These are phyloP conservation scores for Thaumatotibia leucotreta DNA, from an alignment of 1,140 invertebrate genomes.

Conservation along the genomic window DNA sequence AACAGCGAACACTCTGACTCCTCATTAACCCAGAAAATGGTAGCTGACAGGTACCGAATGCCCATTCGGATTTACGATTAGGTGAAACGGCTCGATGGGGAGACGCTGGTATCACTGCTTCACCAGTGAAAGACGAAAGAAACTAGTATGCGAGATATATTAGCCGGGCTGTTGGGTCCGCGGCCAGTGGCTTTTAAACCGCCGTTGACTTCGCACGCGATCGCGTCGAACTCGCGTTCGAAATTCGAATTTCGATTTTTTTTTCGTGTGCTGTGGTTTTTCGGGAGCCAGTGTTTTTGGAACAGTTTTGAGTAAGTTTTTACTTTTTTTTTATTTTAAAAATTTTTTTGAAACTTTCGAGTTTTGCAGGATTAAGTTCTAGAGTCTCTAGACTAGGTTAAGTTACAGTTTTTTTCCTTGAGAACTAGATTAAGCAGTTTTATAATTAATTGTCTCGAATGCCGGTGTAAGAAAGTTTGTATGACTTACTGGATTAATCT, in stretches of 20 bases:
- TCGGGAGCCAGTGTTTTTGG: constrained; percentile 23
- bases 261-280: constrained; percentile 28
- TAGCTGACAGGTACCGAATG: constrained; percentile 35
- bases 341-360: no score
- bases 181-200: constrained; percentile 47
- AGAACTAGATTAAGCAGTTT: not conserved
- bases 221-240: constrained; percentile 10
- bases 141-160: constrained; percentile 69
- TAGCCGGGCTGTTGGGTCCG: constrained; percentile 38
- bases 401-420: not conserved
- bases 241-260: constrained; percentile 30
- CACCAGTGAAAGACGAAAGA: constrained; percentile 68
- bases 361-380: no score
- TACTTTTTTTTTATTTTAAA: not conserved
- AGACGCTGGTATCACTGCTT: constrained; percentile 13
- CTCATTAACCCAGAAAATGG: constrained; percentile 71
- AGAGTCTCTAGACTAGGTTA: not conserved
- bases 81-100: not conserved
- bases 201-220: constrained; percentile 33
- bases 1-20: constrained; percentile 52
- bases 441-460: not conserved
- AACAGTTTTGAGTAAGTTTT: constrained; percentile 39
- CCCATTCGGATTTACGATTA: not conserved
- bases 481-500: not conserved
- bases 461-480: not conserved